Evolutionary conservation across 2,797 vertebrate species (phyloP).

Genomic region (Loris lydekkerianus): DNA sequence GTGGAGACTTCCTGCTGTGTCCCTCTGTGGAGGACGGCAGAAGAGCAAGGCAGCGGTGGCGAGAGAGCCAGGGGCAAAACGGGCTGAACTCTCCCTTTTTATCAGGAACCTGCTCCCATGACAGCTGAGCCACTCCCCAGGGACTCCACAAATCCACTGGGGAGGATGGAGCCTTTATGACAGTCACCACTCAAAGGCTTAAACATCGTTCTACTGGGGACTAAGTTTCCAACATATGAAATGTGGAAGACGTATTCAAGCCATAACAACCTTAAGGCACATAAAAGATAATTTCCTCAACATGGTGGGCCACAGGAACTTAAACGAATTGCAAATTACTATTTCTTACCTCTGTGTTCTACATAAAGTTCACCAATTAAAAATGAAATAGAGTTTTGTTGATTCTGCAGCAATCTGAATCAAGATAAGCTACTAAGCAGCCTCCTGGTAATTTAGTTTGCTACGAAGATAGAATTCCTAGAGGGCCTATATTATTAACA

Average conservation of each 20-base stretch:
- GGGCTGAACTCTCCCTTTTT: neutral
- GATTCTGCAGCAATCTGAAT: slow-evolving; percentile 22
- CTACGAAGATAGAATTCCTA: slow-evolving; percentile 32
- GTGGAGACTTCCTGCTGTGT: neutral
- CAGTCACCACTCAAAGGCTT: neutral
- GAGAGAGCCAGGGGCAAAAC: neutral
- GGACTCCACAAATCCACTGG: too few species aligned
- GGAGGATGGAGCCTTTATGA: neutral
- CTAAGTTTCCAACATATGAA: neutral
- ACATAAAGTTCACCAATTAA: neutral
- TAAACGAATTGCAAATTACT: slow-evolving; percentile 35
- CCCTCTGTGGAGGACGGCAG: too few species aligned
- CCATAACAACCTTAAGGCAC: neutral
- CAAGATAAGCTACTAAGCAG: slow-evolving; percentile 14
- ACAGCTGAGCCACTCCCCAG: neutral
- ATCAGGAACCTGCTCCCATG: neutral
- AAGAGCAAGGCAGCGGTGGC: neutral
- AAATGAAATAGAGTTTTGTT: neutral
- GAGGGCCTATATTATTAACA: neutral
- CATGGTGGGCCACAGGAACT: neutral
- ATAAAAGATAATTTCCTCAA: slow-evolving; percentile 45
- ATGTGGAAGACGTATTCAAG: neutral
- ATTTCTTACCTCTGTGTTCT: slow-evolving; percentile 34
- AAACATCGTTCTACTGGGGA: neutral
- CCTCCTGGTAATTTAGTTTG: neutral